These are phyloP conservation scores for Lithophane semibrunnea DNA, from an alignment of 2,888 invertebrate species.

Conservation along the genomic window DNA sequence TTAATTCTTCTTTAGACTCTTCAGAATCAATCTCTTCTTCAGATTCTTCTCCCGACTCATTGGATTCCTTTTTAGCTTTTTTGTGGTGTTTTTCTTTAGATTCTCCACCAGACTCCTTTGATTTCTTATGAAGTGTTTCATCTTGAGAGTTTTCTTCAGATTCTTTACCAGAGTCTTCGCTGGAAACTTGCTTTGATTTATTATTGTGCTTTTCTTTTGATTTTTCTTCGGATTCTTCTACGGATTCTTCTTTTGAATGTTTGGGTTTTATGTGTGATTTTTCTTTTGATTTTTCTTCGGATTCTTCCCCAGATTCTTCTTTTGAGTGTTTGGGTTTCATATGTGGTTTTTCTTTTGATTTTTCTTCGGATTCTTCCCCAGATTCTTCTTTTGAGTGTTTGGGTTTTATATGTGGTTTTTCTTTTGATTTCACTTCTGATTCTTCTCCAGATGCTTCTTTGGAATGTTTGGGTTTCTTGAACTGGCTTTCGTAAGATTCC, in stretches of 20 bases:
- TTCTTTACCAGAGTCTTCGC: constrained; percentile 25
- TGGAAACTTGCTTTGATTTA: neutral
- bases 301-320: neutral
- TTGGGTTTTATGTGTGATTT: neutral
- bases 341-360: neutral
- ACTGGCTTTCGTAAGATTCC: constrained; percentile 19
- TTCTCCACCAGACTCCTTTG: constrained; percentile 34
- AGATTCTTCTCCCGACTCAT: constrained; percentile 22
- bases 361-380: constrained; percentile 3
- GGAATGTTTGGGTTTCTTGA: neutral
- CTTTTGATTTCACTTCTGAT: neutral
- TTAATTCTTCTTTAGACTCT: constrained; percentile 33
- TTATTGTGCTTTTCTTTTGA: neutral
- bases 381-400: constrained; percentile 7
- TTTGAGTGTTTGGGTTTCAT: neutral
- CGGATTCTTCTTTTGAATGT: neutral
- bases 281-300: constrained; percentile 17
- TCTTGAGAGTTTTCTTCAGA: constrained; percentile 22
- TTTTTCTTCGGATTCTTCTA: neutral
- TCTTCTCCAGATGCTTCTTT: constrained; percentile 33
- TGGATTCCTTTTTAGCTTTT: constrained; percentile 17
- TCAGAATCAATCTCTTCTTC: constrained; percentile 16
- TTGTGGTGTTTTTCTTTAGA: constrained; percentile 30
- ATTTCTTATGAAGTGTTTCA: neutral
- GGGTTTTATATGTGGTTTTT: neutral